Base-by-base conservation (phyloP, 2,888 invertebrate species). In the Tubiluchus corallicola region DNA sequence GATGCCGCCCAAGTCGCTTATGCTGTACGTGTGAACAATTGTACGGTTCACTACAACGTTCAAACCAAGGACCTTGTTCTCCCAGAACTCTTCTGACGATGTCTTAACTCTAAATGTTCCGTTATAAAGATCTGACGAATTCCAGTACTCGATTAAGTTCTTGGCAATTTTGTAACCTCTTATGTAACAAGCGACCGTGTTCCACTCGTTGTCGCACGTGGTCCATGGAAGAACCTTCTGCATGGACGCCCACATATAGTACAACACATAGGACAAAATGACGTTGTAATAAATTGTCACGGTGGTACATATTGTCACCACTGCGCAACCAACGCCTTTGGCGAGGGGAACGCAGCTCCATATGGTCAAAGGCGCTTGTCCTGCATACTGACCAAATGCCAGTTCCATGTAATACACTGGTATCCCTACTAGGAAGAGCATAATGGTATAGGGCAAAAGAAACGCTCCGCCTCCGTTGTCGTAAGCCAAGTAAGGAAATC, bases 211-310 rank as follows among this genome's bases (percentile, higher is more conserved):
- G 38, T 43, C 41, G 57, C 81, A 82, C 9, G 71, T 71, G 39
- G 76, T 76, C 77, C 79, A 82, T 17, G 71, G 73, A 42, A 82
- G 63, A 40, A 69, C 65, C 1, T 71, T 67, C 5, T 69, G 66
- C 49, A 81, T 72, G 0, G 80, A 79, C 1, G 76, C 74, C 43
- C 76, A 73, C 21, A 76, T 75, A 60, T 81, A 82, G 60, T 77
- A 79, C 17, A 79, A 61, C 0, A 78, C 76, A 77, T 81, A 82
- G 0, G 77, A 72, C 39, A 81, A 77, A 48, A 82, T 77, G 37
- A 81, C 73, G 75, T 80, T 82, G 64, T 81, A 82, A 60, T 81
- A 82, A 51, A 80, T 71, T 16, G 75, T 75, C 43, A 80, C 74
- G 42, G 67, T 58, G 38, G 79, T 65, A n/a, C 71, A 70, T 37